phyloP scores from a whole-genome alignment of 2,797 vertebrate genomes.

The Ceryle rudis region DNA sequence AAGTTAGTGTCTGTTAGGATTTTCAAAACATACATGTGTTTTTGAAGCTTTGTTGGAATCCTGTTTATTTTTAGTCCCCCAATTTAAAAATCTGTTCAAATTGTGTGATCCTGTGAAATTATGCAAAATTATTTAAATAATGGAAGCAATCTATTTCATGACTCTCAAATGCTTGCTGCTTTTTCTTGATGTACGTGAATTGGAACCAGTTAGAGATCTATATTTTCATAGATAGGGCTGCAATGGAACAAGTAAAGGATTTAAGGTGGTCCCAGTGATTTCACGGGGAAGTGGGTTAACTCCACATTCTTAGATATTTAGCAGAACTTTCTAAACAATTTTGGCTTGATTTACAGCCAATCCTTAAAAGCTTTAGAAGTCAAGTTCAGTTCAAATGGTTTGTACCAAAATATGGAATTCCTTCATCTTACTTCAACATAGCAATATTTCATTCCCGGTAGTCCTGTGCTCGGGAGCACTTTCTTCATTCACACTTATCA shows the following conservation, averaged over 20 bases:
- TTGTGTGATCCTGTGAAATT: constrained; percentile 34
- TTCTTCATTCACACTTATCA: neutral
- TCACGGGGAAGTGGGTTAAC: neutral
- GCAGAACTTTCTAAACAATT: neutral
- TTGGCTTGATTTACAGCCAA: neutral
- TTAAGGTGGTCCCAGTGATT: neutral
- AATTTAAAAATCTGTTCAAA: constrained; percentile 31
- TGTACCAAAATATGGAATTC: neutral
- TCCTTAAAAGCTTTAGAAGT: constrained; percentile 27
- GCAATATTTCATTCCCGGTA: neutral
- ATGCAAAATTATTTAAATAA: constrained; percentile 14
- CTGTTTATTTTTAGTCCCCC: constrained; percentile 9
- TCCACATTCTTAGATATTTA: neutral
- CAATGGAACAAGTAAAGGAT: neutral
- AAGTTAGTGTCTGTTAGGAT: neutral
- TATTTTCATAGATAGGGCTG: neutral
- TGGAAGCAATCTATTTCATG: neutral
- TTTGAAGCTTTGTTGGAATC: constrained; percentile 13
- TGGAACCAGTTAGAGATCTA: neutral
- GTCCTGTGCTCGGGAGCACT: neutral
- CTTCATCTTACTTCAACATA: neutral
- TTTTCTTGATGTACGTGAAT: neutral
- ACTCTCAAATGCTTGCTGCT: neutral
- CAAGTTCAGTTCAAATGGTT: constrained; percentile 20
- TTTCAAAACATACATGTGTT: neutral